Base-by-base conservation (phyloP, 2,113 vertebrate species). In the Bungarus multicinctus region DNA sequence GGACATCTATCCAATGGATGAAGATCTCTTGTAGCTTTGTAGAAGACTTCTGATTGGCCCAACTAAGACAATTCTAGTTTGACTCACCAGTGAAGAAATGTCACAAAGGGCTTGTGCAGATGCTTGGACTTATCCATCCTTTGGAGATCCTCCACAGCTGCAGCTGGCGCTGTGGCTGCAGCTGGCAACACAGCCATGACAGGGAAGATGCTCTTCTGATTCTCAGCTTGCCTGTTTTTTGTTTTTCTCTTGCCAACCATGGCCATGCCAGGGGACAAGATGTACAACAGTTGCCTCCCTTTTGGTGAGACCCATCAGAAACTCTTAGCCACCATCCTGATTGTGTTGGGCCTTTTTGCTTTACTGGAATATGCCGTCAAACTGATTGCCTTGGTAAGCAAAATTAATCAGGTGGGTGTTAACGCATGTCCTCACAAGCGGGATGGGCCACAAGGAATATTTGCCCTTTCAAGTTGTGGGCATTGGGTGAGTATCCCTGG, bases 21-120 rank as follows among this genome's bases (percentile, higher is more conserved):
- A 81, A 81, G 7, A 3, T 34, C 34, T 81, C 74, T 22, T 81
- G 34, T 43, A 81, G 34, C 18, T 18, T 81, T 81, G 74, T 10
- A 43, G 69, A 39, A 81, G n/a, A 23, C 50, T 39, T 52, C 89
- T 93, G 92, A 93, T 92, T 94, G 91, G 93, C 14, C 96, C 95
- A 93, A 0, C 60, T 27, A 88, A 45, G 89, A 90, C 89, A 93
- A 90, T 85, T 57, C 57, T 87, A 39, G n/a, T 12, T 74, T 0
- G 85, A 93, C 92, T 87, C 53, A 10, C 22, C 60, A 88, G 94
- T 85, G 86, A 89, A 10, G 18, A 91, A 60, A 94, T 95, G 95
- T 93, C 90, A 94, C 93, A 16, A 94, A 43, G 16, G 89, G 94
- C 39, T 3, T 34, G 22, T 30, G 91, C 60, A 93, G 85, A 95